Percentiles rank a stretch among this genome's conserved stretches.
phyloP scores from a whole-genome alignment of 2,888 invertebrate species.

The Malthinus flaveolus region DNA sequence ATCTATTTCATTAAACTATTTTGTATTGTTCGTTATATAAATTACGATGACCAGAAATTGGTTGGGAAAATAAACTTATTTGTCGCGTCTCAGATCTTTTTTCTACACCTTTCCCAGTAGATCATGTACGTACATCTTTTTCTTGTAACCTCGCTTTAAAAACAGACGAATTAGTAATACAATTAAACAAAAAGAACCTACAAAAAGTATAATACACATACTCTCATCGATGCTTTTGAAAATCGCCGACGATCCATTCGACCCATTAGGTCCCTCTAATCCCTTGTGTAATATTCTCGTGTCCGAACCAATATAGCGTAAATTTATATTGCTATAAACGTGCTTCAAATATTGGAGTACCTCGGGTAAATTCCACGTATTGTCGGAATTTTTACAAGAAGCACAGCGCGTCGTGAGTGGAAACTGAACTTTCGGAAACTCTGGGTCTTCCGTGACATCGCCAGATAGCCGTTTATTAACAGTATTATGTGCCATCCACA shows the following conservation, averaged over 20 bases:
- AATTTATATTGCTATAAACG: constrained; percentile 58
- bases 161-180: constrained; percentile 68
- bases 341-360: constrained; percentile 66
- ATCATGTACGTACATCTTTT: constrained; percentile 73
- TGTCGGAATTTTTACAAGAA: constrained; percentile 62
- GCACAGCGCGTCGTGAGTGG: constrained; percentile 73
- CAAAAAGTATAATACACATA: constrained; percentile 53
- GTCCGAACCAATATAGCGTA: constrained; percentile 56
- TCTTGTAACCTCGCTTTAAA: constrained; percentile 72
- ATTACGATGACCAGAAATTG: constrained; percentile 32
- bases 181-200: constrained; percentile 73
- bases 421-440: constrained; percentile 87
- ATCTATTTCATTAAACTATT: constrained; percentile 11
- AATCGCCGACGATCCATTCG: constrained; percentile 33
- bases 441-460: constrained; percentile 87
- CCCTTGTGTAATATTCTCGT: constrained; percentile 47
- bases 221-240: constrained; percentile 49
- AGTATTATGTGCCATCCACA: constrained; percentile 93
- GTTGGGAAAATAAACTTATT: constrained; percentile 36
- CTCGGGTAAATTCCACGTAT: constrained; percentile 63
- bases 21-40: constrained; percentile 10
- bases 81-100: constrained; percentile 14
- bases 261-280: constrained; percentile 32
- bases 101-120: constrained; percentile 71
- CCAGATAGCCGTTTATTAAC: constrained; percentile 87